A percentile compares a stretch with the other conserved stretches of the same genome.
Evolutionary conservation across 2,888 invertebrate species (phyloP).

Genomic region (Epinotia ramella): DNA sequence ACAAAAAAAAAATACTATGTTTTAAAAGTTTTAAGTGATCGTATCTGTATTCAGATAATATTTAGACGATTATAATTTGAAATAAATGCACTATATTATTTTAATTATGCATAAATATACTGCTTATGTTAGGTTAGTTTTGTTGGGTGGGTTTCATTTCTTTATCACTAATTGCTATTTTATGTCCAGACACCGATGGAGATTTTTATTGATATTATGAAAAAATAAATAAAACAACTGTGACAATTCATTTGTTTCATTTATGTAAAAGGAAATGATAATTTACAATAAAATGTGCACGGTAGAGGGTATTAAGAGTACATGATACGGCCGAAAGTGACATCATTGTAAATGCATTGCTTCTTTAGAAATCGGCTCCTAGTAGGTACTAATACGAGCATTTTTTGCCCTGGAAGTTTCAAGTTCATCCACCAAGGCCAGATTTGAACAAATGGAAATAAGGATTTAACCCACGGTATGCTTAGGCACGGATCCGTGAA

Average conservation of each 20-base stretch:
- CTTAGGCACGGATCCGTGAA: too few relatives aligned
- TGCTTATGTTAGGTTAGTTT: slow-evolving; percentile 57
- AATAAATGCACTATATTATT: slow-evolving; percentile 44
- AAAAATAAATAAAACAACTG: slow-evolving; percentile 46
- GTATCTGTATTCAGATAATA: slow-evolving; percentile 44
- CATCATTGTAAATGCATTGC: too few relatives aligned
- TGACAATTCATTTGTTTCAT: slow-evolving; percentile 45
- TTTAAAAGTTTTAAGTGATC: slow-evolving; percentile 40
- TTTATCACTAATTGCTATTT: slow-evolving; percentile 38
- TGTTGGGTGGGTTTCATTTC: slow-evolving; percentile 51
- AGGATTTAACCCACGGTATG: too few relatives aligned
- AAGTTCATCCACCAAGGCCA: too few relatives aligned
- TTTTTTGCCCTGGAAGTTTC: too few relatives aligned
- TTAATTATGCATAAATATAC: slow-evolving; percentile 49
- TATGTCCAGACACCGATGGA: slow-evolving; percentile 46
- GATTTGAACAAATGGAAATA: too few relatives aligned
- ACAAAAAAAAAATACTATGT: slow-evolving; percentile 31
- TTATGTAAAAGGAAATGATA: slow-evolving; percentile 23
- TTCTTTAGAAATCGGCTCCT: too few relatives aligned
- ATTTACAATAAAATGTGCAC: slow-evolving; percentile 18
- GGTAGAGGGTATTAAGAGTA: not conserved
- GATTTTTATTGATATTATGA: slow-evolving; percentile 47
- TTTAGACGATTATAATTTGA: slow-evolving; percentile 39
- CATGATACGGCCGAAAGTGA: not conserved
- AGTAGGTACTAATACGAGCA: too few relatives aligned